Evolutionary conservation across 2,113 vertebrate genomes (phyloP).

Genomic region (Pontoporia blainvillei): DNA sequence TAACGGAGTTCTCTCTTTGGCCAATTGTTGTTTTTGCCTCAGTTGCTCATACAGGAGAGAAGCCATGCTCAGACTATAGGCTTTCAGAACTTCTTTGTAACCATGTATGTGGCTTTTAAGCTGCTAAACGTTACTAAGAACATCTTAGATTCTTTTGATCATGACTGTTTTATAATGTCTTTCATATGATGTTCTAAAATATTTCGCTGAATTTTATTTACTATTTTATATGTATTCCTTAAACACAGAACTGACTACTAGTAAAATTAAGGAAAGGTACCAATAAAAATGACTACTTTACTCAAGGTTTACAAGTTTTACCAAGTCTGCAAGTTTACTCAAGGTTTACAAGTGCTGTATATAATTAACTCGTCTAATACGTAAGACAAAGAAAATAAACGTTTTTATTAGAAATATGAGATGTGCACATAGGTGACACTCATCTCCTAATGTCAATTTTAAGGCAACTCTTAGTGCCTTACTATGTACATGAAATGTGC

Average conservation of each 20-base stretch:
- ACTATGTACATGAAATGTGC: background rate
- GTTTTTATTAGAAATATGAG: background rate
- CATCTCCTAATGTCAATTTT: constrained; percentile 2
- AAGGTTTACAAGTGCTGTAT: background rate
- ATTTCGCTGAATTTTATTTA: background rate
- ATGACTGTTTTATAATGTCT: background rate
- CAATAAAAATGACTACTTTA: background rate
- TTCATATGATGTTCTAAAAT: background rate
- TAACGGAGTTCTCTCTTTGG: background rate
- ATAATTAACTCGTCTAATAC: background rate
- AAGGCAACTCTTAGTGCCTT: background rate
- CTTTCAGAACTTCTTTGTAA: background rate
- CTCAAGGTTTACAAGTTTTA: background rate
- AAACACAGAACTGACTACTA: background rate
- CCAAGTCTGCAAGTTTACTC: background rate
- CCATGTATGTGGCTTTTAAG: background rate
- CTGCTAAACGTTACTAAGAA: background rate
- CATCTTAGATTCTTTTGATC: background rate
- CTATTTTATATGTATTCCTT: background rate
- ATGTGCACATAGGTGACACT: background rate
- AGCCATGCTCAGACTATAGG: background rate
- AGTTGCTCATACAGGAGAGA: background rate
- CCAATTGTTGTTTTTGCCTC: background rate
- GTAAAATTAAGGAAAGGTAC: background rate
- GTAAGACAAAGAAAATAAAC: background rate